phyloP scores from a whole-genome alignment of 2,888 invertebrate species.

The Volucella inanis region DNA sequence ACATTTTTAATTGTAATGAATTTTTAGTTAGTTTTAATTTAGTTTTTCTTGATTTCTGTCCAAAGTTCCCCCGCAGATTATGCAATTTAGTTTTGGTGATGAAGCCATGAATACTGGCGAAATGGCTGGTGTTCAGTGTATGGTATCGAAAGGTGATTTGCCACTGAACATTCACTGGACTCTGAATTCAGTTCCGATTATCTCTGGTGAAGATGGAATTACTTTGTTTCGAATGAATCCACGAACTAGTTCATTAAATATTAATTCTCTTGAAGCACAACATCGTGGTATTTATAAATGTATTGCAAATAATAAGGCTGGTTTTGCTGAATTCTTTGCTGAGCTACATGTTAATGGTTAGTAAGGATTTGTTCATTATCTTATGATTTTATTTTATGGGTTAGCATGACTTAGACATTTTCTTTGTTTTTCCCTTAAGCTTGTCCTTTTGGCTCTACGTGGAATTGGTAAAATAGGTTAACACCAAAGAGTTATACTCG shows the following conservation, averaged over 20 bases:
- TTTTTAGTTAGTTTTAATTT: conserved; percentile 37
- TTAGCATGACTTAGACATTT: background rate
- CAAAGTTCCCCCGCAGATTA: conserved; percentile 84
- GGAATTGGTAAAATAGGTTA: too few relatives aligned
- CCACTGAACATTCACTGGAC: conserved; percentile 89
- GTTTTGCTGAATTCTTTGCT: conserved; percentile 82
- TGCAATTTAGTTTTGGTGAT: conserved; percentile 85
- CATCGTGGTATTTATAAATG: conserved; percentile 87
- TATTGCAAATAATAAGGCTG: conserved; percentile 85
- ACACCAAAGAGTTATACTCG: too few relatives aligned
- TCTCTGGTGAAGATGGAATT: conserved; percentile 87
- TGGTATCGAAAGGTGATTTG: conserved; percentile 89
- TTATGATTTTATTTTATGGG: conserved; percentile 20
- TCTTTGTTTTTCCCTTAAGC: conserved; percentile 45
- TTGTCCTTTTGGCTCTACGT: background rate
- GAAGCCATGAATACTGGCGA: conserved; percentile 85
- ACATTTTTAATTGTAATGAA: conserved; percentile 19
- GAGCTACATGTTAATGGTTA: conserved; percentile 80
- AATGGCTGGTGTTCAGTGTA: conserved; percentile 87
- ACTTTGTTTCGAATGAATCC: conserved; percentile 85
- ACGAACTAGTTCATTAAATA: conserved; percentile 85
- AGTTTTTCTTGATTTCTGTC: conserved; percentile 27
- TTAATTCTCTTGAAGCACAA: conserved; percentile 85
- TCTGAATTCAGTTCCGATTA: conserved; percentile 85
- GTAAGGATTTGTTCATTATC: conserved; percentile 82